phyloP scores from a whole-genome alignment of 2,888 invertebrate species.

The Drosophila barbarae region DNA sequence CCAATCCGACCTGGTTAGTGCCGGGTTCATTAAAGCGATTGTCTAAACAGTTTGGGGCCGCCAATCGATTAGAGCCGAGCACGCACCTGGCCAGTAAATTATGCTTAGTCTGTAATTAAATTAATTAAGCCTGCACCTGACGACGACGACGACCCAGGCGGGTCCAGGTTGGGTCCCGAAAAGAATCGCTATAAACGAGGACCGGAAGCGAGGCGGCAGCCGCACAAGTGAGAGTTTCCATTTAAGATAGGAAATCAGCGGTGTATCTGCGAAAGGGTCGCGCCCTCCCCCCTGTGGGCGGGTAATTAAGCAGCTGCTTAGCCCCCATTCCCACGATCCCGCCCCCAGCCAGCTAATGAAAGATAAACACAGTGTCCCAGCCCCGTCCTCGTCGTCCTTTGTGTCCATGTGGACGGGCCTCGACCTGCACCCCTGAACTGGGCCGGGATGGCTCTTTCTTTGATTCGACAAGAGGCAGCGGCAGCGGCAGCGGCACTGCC shows the following conservation, averaged over 20 bases:
- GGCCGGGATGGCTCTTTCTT: slow-evolving; percentile 17
- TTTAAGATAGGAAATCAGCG: slow-evolving; percentile 72
- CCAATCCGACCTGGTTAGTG: slow-evolving; percentile 16
- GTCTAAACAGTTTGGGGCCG: slow-evolving; percentile 34
- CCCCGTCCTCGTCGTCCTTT: slow-evolving; percentile 9
- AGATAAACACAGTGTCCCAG: slow-evolving; percentile 60
- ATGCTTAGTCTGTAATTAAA: slow-evolving; percentile 77
- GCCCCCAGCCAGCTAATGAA: slow-evolving; percentile 55
- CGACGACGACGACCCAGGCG: slow-evolving; percentile 47
- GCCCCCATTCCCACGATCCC: slow-evolving; percentile 13
- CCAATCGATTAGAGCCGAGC: slow-evolving; percentile 62
- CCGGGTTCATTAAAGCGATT: slow-evolving; percentile 37
- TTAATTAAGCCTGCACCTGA: slow-evolving; percentile 76
- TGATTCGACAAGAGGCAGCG: slow-evolving; percentile 1
- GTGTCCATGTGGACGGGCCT: slow-evolving; percentile 21
- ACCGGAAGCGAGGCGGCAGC: slow-evolving; percentile 56
- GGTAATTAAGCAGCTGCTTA: slow-evolving; percentile 71
- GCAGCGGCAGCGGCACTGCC: neutral
- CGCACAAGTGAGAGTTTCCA: slow-evolving; percentile 55
- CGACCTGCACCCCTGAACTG: slow-evolving; percentile 8
- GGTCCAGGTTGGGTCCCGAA: slow-evolving; percentile 31
- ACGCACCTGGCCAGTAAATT: slow-evolving; percentile 70
- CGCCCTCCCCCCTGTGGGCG: slow-evolving; percentile 39
- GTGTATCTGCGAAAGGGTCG: slow-evolving; percentile 54
- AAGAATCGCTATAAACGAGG: slow-evolving; percentile 25